These are phyloP conservation scores for Actenoides hombroni DNA, from an alignment of 2,113 vertebrate genomes.

Conservation along the genomic window DNA sequence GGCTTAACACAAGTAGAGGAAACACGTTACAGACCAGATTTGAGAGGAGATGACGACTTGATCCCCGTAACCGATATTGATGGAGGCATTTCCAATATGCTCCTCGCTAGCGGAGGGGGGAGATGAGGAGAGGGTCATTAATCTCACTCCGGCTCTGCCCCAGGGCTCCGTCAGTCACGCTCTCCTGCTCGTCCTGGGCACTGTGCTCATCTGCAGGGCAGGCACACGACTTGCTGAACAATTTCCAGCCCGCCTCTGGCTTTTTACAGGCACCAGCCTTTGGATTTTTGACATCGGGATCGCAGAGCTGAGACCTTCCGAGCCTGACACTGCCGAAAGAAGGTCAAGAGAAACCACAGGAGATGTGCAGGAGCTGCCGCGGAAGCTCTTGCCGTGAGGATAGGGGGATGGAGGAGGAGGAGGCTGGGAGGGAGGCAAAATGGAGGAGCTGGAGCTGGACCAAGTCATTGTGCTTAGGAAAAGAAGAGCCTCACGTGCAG, in stretches of 20 bases:
- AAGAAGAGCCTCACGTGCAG: rapidly evolving
- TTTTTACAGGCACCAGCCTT: not conserved
- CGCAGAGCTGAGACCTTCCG: not conserved
- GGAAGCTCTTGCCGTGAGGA: not conserved
- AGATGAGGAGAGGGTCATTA: not conserved
- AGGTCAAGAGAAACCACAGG: rapidly evolving
- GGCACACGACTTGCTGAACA: not conserved
- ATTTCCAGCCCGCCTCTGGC: rapidly evolving
- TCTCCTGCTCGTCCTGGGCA: rapidly evolving
- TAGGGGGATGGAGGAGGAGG: not conserved
- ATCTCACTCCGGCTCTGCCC: not conserved
- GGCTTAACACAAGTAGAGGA: not conserved
- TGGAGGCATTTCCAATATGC: not conserved
- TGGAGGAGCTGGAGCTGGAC: not conserved
- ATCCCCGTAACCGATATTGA: not conserved
- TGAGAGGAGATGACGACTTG: not conserved
- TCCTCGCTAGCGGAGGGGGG: not conserved
- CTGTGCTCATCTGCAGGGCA: not conserved
- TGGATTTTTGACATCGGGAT: not conserved
- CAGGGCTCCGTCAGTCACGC: not conserved
- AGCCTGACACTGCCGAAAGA: not conserved
- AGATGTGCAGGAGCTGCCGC: rapidly evolving
- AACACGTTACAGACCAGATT: not conserved
- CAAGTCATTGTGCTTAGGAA: not conserved
- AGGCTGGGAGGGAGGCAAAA: too few relatives aligned